Base-by-base conservation (phyloP, 2,797 vertebrate species). In the Ispidina picta region DNA sequence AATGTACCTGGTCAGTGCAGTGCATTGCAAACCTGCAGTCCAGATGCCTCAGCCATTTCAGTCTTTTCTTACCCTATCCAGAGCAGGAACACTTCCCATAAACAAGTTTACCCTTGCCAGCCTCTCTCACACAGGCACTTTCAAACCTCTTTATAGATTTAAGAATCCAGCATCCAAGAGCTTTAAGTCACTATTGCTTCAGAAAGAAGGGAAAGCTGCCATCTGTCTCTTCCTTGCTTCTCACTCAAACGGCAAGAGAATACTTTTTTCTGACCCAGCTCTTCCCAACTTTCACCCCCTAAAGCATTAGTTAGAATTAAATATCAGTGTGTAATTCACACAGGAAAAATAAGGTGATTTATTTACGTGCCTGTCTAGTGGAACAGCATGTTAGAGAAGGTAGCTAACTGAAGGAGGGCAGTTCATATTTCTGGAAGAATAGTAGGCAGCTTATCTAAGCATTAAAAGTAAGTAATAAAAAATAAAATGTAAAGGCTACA, bases 141-240 rank as follows among this genome's bases (percentile, higher is more conserved):
- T 58, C 62, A 86, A 84, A 86, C 35, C 85, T 74, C 74, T 88
- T 77, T 80, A 91, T 62, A 86, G 92, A 88, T 91, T 86, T 82
- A 55, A 92, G 92, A 90, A 52, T 28, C 44, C 65, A 72, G 64
- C 51, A 80, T 94, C 74, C 81, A 55, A 71, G 90, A 92, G 81
- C 88, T 92, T 94, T 92, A 93, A 95, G 83, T 92, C 65, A 73
- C 74, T 75, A 16, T 54, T 79, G 71, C 85, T 94, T 92, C 88
- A 80, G 72, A 85, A 80, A 71, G 87, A 90, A 93, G 77, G 39
- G 76, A 89, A 78, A 90, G 74, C 86, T 91, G 78, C 93, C 86
- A 91, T 95, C 93, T 94, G 90, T 92, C 33, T 90, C 70, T 90
- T 78, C 94, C 56, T 79, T 91, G 56, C 68, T 90, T 89, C 77